Evolutionary conservation across 2,113 vertebrate species (phyloP), one percentile per base, ranked within the genome.

Genomic region (Grus americana): DNA sequence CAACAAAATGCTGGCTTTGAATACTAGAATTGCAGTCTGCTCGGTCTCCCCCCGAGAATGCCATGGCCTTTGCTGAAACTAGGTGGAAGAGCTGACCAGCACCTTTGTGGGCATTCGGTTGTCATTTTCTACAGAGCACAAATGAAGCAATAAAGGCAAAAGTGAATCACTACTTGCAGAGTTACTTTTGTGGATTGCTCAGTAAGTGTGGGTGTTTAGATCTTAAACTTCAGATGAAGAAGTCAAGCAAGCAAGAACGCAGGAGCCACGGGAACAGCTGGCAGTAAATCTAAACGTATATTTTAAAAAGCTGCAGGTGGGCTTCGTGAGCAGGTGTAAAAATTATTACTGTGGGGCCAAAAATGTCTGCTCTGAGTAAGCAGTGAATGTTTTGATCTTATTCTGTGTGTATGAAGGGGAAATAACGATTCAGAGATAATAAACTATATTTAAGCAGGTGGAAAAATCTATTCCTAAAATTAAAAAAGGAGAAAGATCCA

Each of bases 291-390:
- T 87, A 90, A 94, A 85, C 49, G n/a, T 50, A 34, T 49, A 82
- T 76, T 94, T 96, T 63, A 47, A 50, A 86, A 94, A 88, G n/a
- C 82, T 73, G 74, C 63, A 59, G 71, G 92, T 93, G 82, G 55
- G 55, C 75, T 96, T 86, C 4, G 4, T 58, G 15, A 93, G 38
- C 67, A 94, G 59, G n/a, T 94, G 32, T 80, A 93, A 83, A 96
- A 92, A 83, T 78, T 62, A 63, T 88, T 93, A 76, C 59, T 63
- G 50, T 90, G n/a, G 34, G 81, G 38, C 23, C 42, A 11, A 86
- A 86, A 88, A 79, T 83, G 29, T 82, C 74, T 95, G 46, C 38
- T 93, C 81, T 83, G 59, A 86, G 67, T 71, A 90, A 88, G 88
- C 11, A 74, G 49, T 22, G 32, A 65, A 50, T 11, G 7, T 63